Evolutionary conservation across 2,888 invertebrate species (phyloP).

Genomic region (Volucella zonaria): DNA sequence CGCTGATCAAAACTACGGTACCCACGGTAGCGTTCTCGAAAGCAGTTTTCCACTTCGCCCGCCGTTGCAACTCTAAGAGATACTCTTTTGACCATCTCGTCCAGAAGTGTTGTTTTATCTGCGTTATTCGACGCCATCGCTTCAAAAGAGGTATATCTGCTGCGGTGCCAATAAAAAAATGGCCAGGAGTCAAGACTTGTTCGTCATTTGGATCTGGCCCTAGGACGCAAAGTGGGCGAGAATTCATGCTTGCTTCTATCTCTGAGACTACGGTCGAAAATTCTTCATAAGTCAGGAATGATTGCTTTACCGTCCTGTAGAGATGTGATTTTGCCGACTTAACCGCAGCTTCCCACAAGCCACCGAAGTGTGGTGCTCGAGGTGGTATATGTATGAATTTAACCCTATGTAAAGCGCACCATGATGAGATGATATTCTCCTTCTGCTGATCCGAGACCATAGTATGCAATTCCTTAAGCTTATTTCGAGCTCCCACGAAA

Average conservation of each 20-base stretch:
- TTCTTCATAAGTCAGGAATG: not conserved
- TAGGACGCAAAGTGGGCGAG: not conserved
- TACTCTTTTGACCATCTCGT: too few relatives aligned
- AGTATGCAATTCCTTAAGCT: not conserved
- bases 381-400: slow-evolving; percentile 14
- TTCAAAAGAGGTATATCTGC: not conserved
- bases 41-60: slow-evolving; percentile 40
- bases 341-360: slow-evolving; percentile 16
- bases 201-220: slow-evolving; percentile 1
- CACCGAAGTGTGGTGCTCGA: slow-evolving; percentile 28
- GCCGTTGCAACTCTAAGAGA: slow-evolving; percentile 2
- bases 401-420: slow-evolving; percentile 20
- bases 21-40: not conserved
- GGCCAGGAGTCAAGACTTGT: too few relatives aligned
- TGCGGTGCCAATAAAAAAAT: not conserved
- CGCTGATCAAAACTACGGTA: too few relatives aligned
- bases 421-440: not conserved
- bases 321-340: slow-evolving; percentile 20
- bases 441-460: not conserved
- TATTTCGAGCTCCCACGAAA: not conserved
- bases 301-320: not conserved
- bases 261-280: not conserved
- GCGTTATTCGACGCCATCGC: not conserved
- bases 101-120: slow-evolving; percentile 33
- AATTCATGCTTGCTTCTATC: not conserved